A percentile compares a stretch with the other conserved stretches of the same genome.
Evolutionary conservation across 1,140 invertebrate species (phyloP).

Genomic region (Camponotus pennsylvanicus): DNA sequence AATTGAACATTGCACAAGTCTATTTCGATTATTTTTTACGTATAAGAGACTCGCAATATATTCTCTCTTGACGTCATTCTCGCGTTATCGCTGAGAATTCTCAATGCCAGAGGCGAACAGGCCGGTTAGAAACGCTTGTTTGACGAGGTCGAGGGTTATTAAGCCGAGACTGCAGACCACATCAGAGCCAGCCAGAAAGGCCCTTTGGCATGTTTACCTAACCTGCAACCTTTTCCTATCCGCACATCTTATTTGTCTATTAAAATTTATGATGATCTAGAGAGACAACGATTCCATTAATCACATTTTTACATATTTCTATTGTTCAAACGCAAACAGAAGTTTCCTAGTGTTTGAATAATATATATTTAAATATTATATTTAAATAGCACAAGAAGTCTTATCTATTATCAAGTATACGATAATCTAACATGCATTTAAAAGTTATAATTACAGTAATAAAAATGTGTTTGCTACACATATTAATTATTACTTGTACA

Average conservation of each 20-base stretch:
- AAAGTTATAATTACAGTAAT: not conserved
- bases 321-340: not conserved
- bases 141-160: conserved; percentile 85
- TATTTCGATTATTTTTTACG: not conserved
- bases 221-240: conserved; percentile 64
- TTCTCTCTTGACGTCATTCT: conserved; percentile 34
- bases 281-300: not conserved
- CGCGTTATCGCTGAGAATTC: conserved; percentile 53
- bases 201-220: conserved; percentile 81
- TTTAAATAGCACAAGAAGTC: not conserved
- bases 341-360: not conserved
- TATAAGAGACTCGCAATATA: not conserved
- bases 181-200: conserved; percentile 82
- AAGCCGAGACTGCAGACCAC: conserved; percentile 84
- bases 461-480: not conserved
- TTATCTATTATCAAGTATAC: not conserved
- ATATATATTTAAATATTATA: not conserved
- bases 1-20: too few relatives aligned
- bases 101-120: conserved; percentile 73
- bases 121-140: conserved; percentile 83
- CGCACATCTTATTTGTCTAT: conserved; percentile 64
- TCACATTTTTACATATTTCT: not conserved
- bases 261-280: conserved; percentile 67
- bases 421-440: not conserved
- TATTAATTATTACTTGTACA: conserved; percentile 10